Evolutionary conservation across 2,797 vertebrate species (phyloP), one percentile per base, ranked within the genome.

Genomic region (Etheostoma nigrum): DNA sequence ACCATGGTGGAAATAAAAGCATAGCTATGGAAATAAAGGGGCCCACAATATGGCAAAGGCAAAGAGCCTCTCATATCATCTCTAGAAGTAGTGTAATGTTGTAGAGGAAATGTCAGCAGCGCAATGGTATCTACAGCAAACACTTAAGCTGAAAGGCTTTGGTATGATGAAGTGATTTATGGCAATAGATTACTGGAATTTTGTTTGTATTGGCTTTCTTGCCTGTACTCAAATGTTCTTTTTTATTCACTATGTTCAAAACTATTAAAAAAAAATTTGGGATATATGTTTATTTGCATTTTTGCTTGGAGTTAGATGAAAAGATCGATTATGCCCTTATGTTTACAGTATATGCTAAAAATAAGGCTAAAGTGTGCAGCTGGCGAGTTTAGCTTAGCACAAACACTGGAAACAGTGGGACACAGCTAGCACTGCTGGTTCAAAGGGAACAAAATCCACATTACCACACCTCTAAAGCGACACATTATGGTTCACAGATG

Each of bases 51-150:
- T 47, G 58, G 45, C 36, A 36, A 6, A 15, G 33, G 33, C 36
- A 36, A 21, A 36, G 63, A 23, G 21, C 30, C 10, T 59, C 8
- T 18, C 11, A 58, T 27, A 54, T 63, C 49, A 25, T 45, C 25
- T 54, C 60, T 72, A 16, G 60, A 65, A 23, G 14, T 67, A 54
- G 33, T 47, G 25, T 48, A 30, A 54, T 52, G 48, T 47, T 74
- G 36, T n/a, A 27, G 36, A 58, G 66, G 53, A 83, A 77, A 77
- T 76, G 72, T 81, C 69, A 79, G 51, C 54, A 52, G 64, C 63
- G 55, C 64, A 60, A 1, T 49, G 9, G 16, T 73, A 59, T 70
- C 33, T 54, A 71, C 60, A 64, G 51, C 51, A 74, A 82, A 74
- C 36, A 78, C 62, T 58, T 55, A 13, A 74, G 60, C 60, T 67